A percentile compares a stretch with the other conserved stretches of the same genome.
phyloP scores from a whole-genome alignment of 35 echinoderm and acorn worm genomes.

The Patiria miniata region DNA sequence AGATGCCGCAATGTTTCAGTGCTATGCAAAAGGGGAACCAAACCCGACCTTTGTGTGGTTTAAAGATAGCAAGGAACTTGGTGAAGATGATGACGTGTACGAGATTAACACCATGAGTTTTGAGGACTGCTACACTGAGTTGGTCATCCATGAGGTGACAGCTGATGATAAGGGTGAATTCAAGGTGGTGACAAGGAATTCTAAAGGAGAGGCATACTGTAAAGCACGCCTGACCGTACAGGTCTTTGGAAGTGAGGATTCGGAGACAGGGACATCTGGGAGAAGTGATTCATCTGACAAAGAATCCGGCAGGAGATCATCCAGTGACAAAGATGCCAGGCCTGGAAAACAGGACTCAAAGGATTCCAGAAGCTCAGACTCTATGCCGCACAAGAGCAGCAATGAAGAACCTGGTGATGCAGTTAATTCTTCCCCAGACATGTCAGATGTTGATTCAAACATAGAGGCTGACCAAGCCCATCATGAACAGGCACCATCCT shows the following conservation, averaged over 20 bases:
- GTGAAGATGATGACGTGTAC: conserved; percentile 40
- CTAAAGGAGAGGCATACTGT: conserved; percentile 40
- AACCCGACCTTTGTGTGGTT: conserved; percentile 75
- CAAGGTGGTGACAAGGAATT: conserved; percentile 50
- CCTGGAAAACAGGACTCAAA: background rate
- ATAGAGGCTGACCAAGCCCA: conserved; percentile 11
- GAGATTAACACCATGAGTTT: conserved; percentile 42
- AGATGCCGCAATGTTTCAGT: conserved; percentile 75
- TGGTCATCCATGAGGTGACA: conserved; percentile 53
- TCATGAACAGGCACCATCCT: background rate
- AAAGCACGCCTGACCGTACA: conserved; percentile 68
- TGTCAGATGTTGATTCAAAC: background rate
- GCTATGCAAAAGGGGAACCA: conserved; percentile 75
- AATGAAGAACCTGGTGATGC: background rate
- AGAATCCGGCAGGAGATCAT: background rate
- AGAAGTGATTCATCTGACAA: conserved; percentile 14
- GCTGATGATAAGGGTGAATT: conserved; percentile 63
- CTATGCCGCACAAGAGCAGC: background rate
- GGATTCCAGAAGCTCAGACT: background rate
- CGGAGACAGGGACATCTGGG: background rate
- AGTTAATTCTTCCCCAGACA: background rate
- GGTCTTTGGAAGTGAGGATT: conserved; percentile 25
- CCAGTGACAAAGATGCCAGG: background rate
- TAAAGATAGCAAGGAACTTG: conserved; percentile 70
- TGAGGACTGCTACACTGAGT: conserved; percentile 58